Evolutionary conservation across 2,113 vertebrate genomes (phyloP), one percentile per base, ranked within the genome.

Genomic region (Hyaena hyaena): DNA sequence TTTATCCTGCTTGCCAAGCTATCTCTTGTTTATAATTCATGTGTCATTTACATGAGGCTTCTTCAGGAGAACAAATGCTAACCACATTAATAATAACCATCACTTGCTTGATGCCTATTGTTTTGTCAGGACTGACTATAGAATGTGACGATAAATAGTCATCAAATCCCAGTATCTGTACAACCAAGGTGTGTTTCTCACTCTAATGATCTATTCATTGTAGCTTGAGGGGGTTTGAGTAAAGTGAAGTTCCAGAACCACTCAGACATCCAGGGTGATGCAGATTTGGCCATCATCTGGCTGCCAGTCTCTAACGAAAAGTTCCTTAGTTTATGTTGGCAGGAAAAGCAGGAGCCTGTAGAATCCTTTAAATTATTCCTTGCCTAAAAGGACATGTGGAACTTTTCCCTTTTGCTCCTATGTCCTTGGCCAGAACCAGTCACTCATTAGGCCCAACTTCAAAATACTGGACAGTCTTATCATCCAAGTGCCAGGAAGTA

Each of bases 241-340:
- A 83, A 45, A 73, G 6, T 35, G 63, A 10, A 73, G 3, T 23
- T 85, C 31, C 24, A 73, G 63, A 69, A 61, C 21, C 39, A 86
- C n/a, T 82, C 14, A 66, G 28, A 76, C 21, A 87, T 12, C 1
- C 16, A 55, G 12, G 4, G 9, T 33, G 9, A 10, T 61, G 24
- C 45, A 68, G 12, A 65, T 17, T 35, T 0, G 68, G 33, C 6
- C 14, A 24, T 61, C 1, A 50, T 15, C 39, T 33, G 39, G 14
- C 21, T 69, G 24, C 26, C 88, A 77, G 4, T 68, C 21, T 68
- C 6, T 55, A 69, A 81, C 21, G 17, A 35, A 92, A 50, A n/a
- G 0, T 5, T 15, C 24, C 9, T 17, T 66, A 28, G 2, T 15
- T 83, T 26, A 77, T 12, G 0, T 33, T 50, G 39, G 33, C 7